phyloP scores from a whole-genome alignment of 2,113 vertebrate species.

The Archilochus colubris region DNA sequence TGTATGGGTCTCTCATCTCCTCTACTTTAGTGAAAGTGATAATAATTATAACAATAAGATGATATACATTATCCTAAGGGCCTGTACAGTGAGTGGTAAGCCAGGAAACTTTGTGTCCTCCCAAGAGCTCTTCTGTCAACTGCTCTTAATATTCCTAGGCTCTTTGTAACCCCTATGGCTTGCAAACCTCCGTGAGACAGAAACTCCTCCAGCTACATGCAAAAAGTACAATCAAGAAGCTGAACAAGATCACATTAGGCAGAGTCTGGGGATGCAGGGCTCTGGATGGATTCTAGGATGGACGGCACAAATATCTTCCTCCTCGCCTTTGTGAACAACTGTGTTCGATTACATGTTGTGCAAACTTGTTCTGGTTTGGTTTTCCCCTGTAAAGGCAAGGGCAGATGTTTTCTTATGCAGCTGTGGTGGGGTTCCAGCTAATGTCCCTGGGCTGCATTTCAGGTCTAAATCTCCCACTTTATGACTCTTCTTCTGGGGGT shows the following conservation, averaged over 20 bases:
- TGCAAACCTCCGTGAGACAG: neutral
- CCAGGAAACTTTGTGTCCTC: neutral
- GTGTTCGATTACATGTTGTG: neutral
- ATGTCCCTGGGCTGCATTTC: neutral
- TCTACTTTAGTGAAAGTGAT: constrained; percentile 10
- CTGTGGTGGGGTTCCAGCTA: neutral
- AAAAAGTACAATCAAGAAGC: neutral
- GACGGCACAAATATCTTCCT: neutral
- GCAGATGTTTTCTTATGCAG: neutral
- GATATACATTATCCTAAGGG: neutral
- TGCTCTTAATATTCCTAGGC: constrained; percentile 46
- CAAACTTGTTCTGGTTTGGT: neutral
- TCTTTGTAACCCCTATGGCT: neutral
- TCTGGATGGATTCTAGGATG: neutral
- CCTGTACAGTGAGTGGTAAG: neutral
- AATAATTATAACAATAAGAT: constrained; percentile 34
- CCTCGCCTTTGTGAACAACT: neutral
- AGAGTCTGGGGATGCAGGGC: neutral
- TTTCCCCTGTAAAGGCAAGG: neutral
- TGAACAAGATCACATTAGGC: neutral
- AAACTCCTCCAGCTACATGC: neutral
- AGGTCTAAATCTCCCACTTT: neutral
- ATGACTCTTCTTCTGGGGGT: neutral
- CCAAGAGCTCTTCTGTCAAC: constrained; percentile 52
- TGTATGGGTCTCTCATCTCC: constrained; percentile 15